phyloP scores from a whole-genome alignment of 2,113 vertebrate genomes.

The Sinocyclocheilus grahami region DNA sequence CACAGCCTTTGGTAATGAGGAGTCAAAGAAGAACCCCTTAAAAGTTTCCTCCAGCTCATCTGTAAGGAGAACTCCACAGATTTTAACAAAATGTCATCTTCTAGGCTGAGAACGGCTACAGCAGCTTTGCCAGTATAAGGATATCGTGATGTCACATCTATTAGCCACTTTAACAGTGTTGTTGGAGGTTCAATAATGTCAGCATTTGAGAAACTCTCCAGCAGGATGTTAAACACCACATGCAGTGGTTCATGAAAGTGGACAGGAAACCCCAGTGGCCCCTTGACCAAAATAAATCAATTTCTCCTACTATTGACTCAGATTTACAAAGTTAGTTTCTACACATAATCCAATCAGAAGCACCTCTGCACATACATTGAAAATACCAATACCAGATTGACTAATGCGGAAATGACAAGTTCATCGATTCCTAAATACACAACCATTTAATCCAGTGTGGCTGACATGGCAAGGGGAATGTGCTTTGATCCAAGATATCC shows the following conservation, averaged over 20 bases:
- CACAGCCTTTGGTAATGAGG: slow-evolving; percentile 61
- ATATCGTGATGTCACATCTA: not conserved
- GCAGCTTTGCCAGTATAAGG: not conserved
- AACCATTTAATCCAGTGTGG: slow-evolving; percentile 24
- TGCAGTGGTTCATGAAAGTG: not conserved
- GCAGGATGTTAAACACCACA: slow-evolving; percentile 7
- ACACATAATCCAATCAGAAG: slow-evolving; percentile 31
- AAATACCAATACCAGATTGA: slow-evolving; percentile 24
- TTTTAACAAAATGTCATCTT: not conserved
- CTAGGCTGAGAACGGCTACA: not conserved
- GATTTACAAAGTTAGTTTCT: slow-evolving; percentile 20
- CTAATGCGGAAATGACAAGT: slow-evolving; percentile 38
- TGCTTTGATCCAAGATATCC: not conserved
- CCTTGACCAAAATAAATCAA: not conserved
- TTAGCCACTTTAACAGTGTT: not conserved
- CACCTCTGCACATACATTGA: not conserved
- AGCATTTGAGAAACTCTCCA: not conserved
- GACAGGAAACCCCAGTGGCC: slow-evolving; percentile 22
- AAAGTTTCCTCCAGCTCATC: slow-evolving; percentile 48
- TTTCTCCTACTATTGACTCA: slow-evolving; percentile 9
- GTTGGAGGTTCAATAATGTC: not conserved
- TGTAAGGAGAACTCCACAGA: not conserved
- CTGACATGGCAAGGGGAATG: slow-evolving; percentile 2
- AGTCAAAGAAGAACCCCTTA: slow-evolving; percentile 56
- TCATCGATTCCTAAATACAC: slow-evolving; percentile 19